These are phyloP conservation scores for Carollia perspicillata DNA, from an alignment of 2,113 vertebrate species.

Conservation along the genomic window DNA sequence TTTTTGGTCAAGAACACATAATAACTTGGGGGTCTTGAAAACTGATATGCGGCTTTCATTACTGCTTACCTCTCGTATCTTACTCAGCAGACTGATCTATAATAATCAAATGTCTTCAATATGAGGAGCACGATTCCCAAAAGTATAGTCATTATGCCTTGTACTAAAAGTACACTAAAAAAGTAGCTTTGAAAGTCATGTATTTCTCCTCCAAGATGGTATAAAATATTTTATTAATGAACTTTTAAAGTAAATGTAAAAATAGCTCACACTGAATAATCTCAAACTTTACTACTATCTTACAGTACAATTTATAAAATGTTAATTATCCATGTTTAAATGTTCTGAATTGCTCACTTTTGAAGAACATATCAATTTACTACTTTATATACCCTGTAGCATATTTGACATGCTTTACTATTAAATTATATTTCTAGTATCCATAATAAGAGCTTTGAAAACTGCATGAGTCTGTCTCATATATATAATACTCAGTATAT, in stretches of 20 bases:
- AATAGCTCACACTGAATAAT: not conserved
- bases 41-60: not conserved
- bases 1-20: not conserved
- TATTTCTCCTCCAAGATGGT: not conserved
- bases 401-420: slow-evolving; percentile 50
- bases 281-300: not conserved
- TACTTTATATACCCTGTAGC: slow-evolving; percentile 15
- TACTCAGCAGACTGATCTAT: not conserved
- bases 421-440: slow-evolving; percentile 62
- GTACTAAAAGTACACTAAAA: not conserved
- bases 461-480: slow-evolving; percentile 61
- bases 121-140: not conserved
- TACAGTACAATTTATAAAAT: slow-evolving; percentile 48
- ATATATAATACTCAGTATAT: slow-evolving; percentile 79
- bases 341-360: slow-evolving; percentile 23
- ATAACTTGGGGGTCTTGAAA: not conserved
- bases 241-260: slow-evolving; percentile 30
- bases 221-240: slow-evolving; percentile 30
- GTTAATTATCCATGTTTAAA: not conserved
- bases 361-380: slow-evolving; percentile 37
- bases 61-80: not conserved
- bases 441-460: slow-evolving; percentile 65
- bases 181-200: slow-evolving; percentile 1
- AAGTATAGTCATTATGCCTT: not conserved
- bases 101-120: not conserved